These are phyloP conservation scores for Syndactyla subalaris DNA, from an alignment of 2,797 vertebrate genomes.

Conservation along the genomic window DNA sequence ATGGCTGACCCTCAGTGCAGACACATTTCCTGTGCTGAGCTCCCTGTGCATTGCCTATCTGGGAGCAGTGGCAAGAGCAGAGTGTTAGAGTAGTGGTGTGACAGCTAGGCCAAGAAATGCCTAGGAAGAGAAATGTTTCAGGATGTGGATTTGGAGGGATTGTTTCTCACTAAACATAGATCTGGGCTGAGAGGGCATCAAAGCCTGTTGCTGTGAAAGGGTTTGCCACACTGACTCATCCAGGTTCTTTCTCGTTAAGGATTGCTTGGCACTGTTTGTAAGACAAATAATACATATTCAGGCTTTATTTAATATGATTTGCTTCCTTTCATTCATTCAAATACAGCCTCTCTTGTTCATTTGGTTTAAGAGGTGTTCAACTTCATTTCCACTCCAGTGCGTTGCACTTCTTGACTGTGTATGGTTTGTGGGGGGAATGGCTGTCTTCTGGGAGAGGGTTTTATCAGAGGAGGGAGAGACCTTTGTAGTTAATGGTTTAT, in stretches of 20 bases:
- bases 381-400: background rate
- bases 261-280: background rate
- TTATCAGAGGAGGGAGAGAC: background rate
- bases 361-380: background rate
- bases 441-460: background rate
- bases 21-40: rapidly evolving
- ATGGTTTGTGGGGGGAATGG: background rate
- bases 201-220: background rate
- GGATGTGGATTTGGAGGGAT: background rate
- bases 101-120: background rate
- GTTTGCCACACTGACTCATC: background rate
- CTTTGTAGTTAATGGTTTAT: rapidly evolving
- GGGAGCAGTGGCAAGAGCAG: background rate
- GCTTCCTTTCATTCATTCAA: background rate
- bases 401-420: rapidly evolving
- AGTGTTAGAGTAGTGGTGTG: rapidly evolving
- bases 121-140: background rate
- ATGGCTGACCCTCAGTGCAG: rapidly evolving
- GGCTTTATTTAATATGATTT: background rate
- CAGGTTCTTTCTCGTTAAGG: background rate
- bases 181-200: background rate
- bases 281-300: background rate
- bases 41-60: background rate
- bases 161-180: background rate
- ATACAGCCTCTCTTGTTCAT: background rate